Base-by-base conservation (phyloP, 2,113 vertebrate genomes). In the Passer domesticus region DNA sequence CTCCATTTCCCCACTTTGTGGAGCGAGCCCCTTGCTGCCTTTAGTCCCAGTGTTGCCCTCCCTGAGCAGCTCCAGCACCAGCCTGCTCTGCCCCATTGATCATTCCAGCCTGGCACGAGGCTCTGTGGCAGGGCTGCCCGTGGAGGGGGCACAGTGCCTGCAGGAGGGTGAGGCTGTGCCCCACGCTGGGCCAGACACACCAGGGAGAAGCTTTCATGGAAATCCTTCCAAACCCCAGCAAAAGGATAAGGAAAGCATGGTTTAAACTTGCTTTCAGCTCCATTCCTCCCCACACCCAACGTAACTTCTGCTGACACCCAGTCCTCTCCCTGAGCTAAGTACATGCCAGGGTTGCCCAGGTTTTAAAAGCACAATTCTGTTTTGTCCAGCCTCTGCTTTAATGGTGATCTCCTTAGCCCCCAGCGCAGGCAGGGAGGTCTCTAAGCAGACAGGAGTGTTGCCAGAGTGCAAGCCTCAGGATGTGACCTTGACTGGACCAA, bases 111-210 rank as follows among this genome's bases (percentile, higher is more conserved):
- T 4, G 30, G 13, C 18, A 83, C 64, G 43, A 64, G 33, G 50
- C 11, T 19, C 31, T 5, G 2, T 5, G 33, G n/a, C 41, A n/a
- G 13, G 43, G 13, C 16, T 13, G 18, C 23, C 16, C 44, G 21
- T 0, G 9, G 49, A 14, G 21, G 21, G 15, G 8, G 10, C 33
- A 3, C 1, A 2, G 28, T 2, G 30, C 47, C 28, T 27, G 35
- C 1, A 8, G 53, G 7, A 9, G 33, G 21, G 1, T 0, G 2
- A 18, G 35, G 41, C 49, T 73, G 20, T 47, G 21, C 13, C 22
- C n/a, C 28, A n/a, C 3, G 0, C 19, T 10, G 39, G 37, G 18
- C 14, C 46, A 70, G 7, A 18, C 52, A 58, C 22, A 21, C 17
- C 1, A 39, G 10, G 39, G 27, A 56, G 50, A 49, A 50, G 9